These are phyloP conservation scores for Panopea generosa DNA, from an alignment of 2,888 invertebrate species.

Conservation along the genomic window DNA sequence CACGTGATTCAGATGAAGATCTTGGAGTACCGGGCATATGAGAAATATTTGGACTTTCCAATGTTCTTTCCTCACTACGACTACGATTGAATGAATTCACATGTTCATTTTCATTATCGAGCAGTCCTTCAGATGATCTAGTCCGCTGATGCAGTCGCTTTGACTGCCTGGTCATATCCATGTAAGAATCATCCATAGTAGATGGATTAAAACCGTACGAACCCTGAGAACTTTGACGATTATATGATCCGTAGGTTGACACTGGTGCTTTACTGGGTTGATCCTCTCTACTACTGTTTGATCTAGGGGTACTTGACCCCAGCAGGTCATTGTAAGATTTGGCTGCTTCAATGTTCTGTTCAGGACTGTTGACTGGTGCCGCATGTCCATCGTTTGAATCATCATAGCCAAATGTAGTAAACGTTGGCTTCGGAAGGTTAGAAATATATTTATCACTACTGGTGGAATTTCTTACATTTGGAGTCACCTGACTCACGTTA, in stretches of 20 bases:
- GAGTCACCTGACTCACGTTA: background rate
- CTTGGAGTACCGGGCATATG: constrained; percentile 18
- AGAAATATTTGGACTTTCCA: constrained; percentile 6
- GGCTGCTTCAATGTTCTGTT: constrained; percentile 13
- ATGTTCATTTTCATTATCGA: constrained; percentile 37
- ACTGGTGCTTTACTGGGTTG: constrained; percentile 7
- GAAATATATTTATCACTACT: constrained; percentile 54
- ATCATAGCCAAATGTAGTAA: constrained; percentile 71
- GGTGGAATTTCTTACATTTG: constrained; percentile 32
- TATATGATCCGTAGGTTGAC: constrained; percentile 5
- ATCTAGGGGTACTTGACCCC: constrained; percentile 27
- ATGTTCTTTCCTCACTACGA: constrained; percentile 37
- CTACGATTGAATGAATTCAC: constrained; percentile 22
- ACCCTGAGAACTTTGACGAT: constrained; percentile 38
- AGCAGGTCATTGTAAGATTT: constrained; percentile 20
- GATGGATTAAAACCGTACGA: constrained; percentile 52
- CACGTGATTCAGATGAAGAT: constrained; percentile 46
- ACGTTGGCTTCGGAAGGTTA: constrained; percentile 60
- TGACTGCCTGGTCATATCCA: constrained; percentile 39
- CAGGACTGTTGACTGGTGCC: constrained; percentile 31
- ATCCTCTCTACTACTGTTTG: constrained; percentile 27
- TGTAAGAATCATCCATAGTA: constrained; percentile 49
- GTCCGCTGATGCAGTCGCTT: constrained; percentile 40
- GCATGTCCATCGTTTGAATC: constrained; percentile 14
- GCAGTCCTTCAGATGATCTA: constrained; percentile 51